Conservation (phyloP, 2,797 vertebrate genomes). For the Microtus agrestis region DNA sequence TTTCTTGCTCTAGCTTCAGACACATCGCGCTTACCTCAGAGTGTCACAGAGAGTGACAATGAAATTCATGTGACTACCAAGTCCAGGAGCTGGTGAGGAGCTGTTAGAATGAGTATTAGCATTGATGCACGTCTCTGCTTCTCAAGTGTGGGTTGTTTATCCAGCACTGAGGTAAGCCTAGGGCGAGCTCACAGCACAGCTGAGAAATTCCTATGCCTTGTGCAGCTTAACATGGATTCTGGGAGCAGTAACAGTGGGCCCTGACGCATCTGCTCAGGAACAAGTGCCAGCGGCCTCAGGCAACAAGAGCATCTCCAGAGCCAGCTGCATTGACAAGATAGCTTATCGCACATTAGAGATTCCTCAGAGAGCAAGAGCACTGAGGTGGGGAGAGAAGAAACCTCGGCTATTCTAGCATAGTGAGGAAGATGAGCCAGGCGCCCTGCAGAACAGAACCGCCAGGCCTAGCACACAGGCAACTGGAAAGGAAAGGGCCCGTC, state of each 20-base stretch:
- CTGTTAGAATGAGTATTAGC: not conserved
- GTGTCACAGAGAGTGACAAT: not conserved
- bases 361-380: not conserved
- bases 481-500: not conserved
- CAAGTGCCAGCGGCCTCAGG: slow-evolving; percentile 58
- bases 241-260: slow-evolving; percentile 12
- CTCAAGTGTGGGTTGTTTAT: not conserved
- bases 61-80: not conserved
- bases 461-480: not conserved
- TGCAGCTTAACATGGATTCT: slow-evolving; percentile 27
- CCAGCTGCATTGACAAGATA: slow-evolving; percentile 49
- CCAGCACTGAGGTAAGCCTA: not conserved
- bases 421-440: not conserved
- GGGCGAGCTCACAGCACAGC: not conserved
- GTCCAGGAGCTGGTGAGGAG: not conserved
- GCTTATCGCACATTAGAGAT: slow-evolving; percentile 11
- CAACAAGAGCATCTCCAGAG: slow-evolving; percentile 8
- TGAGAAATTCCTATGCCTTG: not conserved
- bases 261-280: slow-evolving; percentile 39
- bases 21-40: not conserved
- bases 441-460: not conserved
- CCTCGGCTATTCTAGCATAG: not conserved
- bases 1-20: not conserved
- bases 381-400: not conserved
- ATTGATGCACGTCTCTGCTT: not conserved